Evolutionary conservation across 92 coral and sea anemone genomes (phyloP), one percentile per base, ranked within the genome.

Genomic region (Ricordea florida): DNA sequence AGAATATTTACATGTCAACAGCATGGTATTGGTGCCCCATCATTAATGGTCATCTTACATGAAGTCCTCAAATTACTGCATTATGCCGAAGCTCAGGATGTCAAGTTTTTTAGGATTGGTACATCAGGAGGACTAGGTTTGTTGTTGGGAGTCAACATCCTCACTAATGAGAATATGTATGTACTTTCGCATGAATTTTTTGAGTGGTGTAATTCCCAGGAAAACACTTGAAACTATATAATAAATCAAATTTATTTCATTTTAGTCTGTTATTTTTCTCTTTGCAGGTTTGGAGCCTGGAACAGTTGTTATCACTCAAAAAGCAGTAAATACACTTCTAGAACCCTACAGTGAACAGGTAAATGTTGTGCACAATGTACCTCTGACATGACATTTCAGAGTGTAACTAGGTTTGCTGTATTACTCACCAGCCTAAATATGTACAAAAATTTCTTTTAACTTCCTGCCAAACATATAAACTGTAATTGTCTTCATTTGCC

Each of bases 11-110:
- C n/a, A n/a, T n/a, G n/a, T n/a, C n/a, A n/a, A 6, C 82, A 94
- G 98, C 98, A 94, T 83, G 98, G 98, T 13, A 89, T 94, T 57
- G 98, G 98, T 33, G 87, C 80, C 5, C 98, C 98, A 22, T 94
- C 98, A 5, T 48, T 94, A 30, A 89, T 93, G 83, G 93, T 94
- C 14, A 85, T 94, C 24, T 67, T 94, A 38, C 97, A 94, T 44
- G 98, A 94, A 62, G 85, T 91, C 24, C 82, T 94, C 23, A 94
- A 94, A 81, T 90, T 94, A 6, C 89, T 94, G n/a, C 89, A 94
- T 58, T 89, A 94, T 80, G 96, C 98, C 8, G 77, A 64, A 28
- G 98, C 98, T 21, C 64, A 74, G 7, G 96, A 87, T 61, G 97
- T 94, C 33, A 75, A 85, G 20, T 92, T 94, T 79, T 92, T 88